Evolutionary conservation across 1,140 invertebrate species (phyloP).

Genomic region (Drosophila tristis): DNA sequence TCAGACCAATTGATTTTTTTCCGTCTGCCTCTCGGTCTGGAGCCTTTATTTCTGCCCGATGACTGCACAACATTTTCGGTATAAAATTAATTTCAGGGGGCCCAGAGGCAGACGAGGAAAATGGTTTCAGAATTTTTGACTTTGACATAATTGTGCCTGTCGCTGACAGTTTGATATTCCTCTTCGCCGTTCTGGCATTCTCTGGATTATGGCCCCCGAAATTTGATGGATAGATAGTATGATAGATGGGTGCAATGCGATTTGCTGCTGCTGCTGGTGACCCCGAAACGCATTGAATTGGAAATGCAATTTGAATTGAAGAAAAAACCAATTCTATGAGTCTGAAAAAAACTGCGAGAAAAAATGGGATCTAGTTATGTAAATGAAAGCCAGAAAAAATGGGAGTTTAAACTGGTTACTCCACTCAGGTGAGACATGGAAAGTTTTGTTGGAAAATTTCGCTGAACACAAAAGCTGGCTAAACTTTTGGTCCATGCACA

Average conservation of each 20-base stretch:
- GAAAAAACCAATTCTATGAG: slow-evolving; percentile 1
- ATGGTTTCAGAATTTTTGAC: slow-evolving; percentile 35
- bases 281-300: slow-evolving; percentile 33
- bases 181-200: too few relatives aligned
- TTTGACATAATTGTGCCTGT: slow-evolving; percentile 62
- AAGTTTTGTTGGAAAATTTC: too few relatives aligned
- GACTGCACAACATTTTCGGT: slow-evolving; percentile 50
- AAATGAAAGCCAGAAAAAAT: too few relatives aligned
- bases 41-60: slow-evolving; percentile 43
- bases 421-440: too few relatives aligned
- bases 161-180: slow-evolving; percentile 57
- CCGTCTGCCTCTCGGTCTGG: slow-evolving; percentile 10
- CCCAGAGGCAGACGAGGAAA: slow-evolving; percentile 14
- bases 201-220: not conserved
- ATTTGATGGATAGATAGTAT: slow-evolving; percentile 13
- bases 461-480: too few relatives aligned
- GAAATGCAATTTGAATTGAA: slow-evolving; percentile 37
- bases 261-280: slow-evolving; percentile 27
- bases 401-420: too few relatives aligned
- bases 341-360: too few relatives aligned
- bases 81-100: slow-evolving; percentile 57
- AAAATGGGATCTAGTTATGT: too few relatives aligned
- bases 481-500: not conserved
- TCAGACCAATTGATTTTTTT: slow-evolving; percentile 53
- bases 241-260: slow-evolving; percentile 22